Evolutionary conservation across 2,888 invertebrate species (phyloP), one percentile per base, ranked within the genome.

Genomic region (Tenthredo mesomela): DNA sequence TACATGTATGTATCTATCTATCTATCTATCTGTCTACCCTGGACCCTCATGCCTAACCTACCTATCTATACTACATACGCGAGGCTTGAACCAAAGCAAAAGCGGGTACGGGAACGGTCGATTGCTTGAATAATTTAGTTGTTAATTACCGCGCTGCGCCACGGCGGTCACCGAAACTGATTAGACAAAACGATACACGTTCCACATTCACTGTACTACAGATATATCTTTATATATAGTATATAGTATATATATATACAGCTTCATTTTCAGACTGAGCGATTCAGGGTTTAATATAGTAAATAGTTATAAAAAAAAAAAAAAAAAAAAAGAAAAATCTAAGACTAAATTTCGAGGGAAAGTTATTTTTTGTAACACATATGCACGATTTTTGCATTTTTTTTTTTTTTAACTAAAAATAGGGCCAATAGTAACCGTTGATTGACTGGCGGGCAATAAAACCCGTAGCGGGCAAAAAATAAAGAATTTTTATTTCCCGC

Each of bases 111-210:
- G 40, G 2, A 40, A 15, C 54, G 80, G 61, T 40, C 58, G 61
- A 61, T 58, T 61, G 80, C 40, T 77, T 80, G 80, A 80, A 80
- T 80, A 80, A 80, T 80, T 80, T 61, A 61, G 61, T 80, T 61
- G 80, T 58, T 80, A 80, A 80, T 80, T 80, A 80, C 33, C 37
- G 40, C 29, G 33, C n/a, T 77, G 33, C 7, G 77, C 10, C 54
- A 6, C 21, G 73, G 61, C 40, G 78, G 78, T 58, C 80, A 50
- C 40, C 37, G 50, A 80, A 80, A 58, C 80, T 80, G 80, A 80
- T 80, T 80, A 80, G 80, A 80, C 61, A 80, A 80, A 77, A 77
- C 77, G 77, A 77, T 77, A 77, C 54, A 77, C 47, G 77, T 29
- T 50, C 54, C 40, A 43, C 4, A 9, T 71, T 77, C 21, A 25